phyloP scores from a whole-genome alignment of 2,797 vertebrate species.

The Sandelia bainsii region DNA sequence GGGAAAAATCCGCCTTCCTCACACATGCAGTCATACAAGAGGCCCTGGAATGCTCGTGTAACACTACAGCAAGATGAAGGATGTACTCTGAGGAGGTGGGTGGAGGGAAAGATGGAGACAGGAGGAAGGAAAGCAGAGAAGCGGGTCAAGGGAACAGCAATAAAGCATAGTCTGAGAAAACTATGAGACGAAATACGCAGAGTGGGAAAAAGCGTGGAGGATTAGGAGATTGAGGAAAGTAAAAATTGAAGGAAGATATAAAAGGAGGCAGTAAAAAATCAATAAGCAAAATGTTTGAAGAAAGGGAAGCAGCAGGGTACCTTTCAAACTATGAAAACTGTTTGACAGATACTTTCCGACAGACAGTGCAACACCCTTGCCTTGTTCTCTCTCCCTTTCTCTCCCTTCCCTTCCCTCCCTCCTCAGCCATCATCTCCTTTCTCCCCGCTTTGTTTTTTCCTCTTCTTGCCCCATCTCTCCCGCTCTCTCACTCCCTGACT shows the following conservation, averaged over 20 bases:
- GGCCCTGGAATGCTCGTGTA: conserved; percentile 76
- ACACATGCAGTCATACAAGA: conserved; percentile 81
- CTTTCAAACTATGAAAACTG: conserved; percentile 76
- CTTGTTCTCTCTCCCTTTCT: conserved; percentile 54
- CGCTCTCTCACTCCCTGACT: conserved; percentile 80
- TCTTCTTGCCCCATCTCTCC: conserved; percentile 70
- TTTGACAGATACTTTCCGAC: conserved; percentile 81
- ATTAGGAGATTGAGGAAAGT: conserved; percentile 68
- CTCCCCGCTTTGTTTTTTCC: conserved; percentile 74
- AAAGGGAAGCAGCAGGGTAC: conserved; percentile 72
- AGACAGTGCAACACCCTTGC: conserved; percentile 73
- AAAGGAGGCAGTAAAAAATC: conserved; percentile 72
- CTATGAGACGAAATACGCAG: conserved; percentile 58
- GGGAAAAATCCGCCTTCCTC: conserved; percentile 84
- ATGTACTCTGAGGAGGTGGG: conserved; percentile 54
- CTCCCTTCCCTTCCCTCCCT: conserved; percentile 54
- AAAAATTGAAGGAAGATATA: conserved; percentile 68
- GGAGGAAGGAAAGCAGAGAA: conserved; percentile 53
- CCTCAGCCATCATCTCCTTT: conserved; percentile 68
- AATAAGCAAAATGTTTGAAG: conserved; percentile 77
- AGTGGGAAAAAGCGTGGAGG: conserved; percentile 60
- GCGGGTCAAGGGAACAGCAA: conserved; percentile 73
- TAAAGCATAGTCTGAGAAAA: conserved; percentile 70
- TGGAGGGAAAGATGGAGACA: conserved; percentile 34
- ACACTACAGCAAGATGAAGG: conserved; percentile 76